phyloP scores from a whole-genome alignment of 2,113 vertebrate genomes.

The Carollia perspicillata region DNA sequence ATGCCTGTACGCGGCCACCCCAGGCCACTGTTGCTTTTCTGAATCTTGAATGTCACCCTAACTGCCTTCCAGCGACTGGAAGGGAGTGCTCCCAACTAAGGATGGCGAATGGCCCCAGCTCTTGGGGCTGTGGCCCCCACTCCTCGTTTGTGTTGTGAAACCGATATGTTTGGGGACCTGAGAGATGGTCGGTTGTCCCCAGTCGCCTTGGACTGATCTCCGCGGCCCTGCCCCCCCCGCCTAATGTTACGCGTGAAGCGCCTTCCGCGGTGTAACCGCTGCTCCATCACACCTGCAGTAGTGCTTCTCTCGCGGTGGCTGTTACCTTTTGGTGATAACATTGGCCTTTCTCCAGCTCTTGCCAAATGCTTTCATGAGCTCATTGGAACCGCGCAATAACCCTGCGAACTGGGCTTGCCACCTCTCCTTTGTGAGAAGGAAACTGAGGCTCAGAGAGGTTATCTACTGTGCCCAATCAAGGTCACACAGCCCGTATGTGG shows the following conservation, averaged over 20 bases:
- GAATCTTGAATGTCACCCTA: background rate
- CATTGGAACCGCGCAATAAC: background rate
- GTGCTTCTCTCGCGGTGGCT: background rate
- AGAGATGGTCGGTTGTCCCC: background rate
- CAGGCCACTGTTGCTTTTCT: background rate
- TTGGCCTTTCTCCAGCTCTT: background rate
- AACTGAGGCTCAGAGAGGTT: background rate
- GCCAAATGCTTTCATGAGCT: background rate
- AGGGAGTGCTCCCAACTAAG: background rate
- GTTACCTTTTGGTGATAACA: background rate
- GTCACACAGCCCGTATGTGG: background rate
- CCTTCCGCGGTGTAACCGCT: rapidly evolving
- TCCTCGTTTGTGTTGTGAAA: background rate
- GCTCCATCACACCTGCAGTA: background rate
- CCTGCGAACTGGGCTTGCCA: background rate
- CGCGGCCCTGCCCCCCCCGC: background rate
- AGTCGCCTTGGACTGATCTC: background rate
- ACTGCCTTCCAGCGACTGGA: background rate
- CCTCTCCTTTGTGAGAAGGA: background rate
- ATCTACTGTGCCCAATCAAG: too few species aligned
- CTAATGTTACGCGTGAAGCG: background rate
- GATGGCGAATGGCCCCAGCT: rapidly evolving
- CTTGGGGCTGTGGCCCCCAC: too few species aligned
- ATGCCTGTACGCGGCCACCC: rapidly evolving
- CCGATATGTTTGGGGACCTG: background rate